Percentiles rank a stretch among this genome's conserved stretches.
Evolutionary conservation across 1,140 invertebrate genomes (phyloP).

Genomic region (Scaptodrosophila lebanonensis): DNA sequence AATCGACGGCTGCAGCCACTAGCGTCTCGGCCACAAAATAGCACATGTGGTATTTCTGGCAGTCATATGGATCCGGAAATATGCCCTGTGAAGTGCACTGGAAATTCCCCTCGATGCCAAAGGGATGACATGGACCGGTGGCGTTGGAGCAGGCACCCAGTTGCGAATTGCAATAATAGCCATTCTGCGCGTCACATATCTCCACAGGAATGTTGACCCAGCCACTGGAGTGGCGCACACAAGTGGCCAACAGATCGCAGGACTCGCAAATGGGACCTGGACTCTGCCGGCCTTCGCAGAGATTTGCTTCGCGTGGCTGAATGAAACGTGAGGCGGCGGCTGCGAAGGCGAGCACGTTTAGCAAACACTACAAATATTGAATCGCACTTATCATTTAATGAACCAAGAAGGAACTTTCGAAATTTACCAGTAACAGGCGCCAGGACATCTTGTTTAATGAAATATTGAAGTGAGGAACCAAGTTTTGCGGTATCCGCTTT

Average conservation of each 20-base stretch:
- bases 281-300: constrained; percentile 55
- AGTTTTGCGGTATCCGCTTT: background rate
- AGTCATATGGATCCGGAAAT: constrained; percentile 77
- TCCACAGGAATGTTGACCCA: constrained; percentile 75
- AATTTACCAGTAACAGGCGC: constrained; percentile 41
- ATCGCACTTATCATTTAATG: background rate
- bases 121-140: constrained; percentile 71
- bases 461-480: constrained; percentile 29
- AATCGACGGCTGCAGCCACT: constrained; percentile 62
- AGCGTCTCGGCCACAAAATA: constrained; percentile 59
- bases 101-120: constrained; percentile 69
- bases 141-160: constrained; percentile 60
- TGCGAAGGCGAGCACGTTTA: constrained; percentile 21
- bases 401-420: background rate
- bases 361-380: constrained; percentile 21
- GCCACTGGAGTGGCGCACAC: constrained; percentile 63
- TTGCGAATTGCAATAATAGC: constrained; percentile 66
- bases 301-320: constrained; percentile 59
- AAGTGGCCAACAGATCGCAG: constrained; percentile 67
- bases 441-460: constrained; percentile 28
- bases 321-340: constrained; percentile 41
- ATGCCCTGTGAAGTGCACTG: constrained; percentile 73
- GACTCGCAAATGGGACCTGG: constrained; percentile 71
- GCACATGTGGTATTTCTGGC: constrained; percentile 77
- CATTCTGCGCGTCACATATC: constrained; percentile 65